A percentile compares a stretch with the other conserved stretches of the same genome.
These are phyloP conservation scores for Pseudopleuronectes americanus DNA, from an alignment of 2,797 vertebrate genomes.

Conservation along the genomic window DNA sequence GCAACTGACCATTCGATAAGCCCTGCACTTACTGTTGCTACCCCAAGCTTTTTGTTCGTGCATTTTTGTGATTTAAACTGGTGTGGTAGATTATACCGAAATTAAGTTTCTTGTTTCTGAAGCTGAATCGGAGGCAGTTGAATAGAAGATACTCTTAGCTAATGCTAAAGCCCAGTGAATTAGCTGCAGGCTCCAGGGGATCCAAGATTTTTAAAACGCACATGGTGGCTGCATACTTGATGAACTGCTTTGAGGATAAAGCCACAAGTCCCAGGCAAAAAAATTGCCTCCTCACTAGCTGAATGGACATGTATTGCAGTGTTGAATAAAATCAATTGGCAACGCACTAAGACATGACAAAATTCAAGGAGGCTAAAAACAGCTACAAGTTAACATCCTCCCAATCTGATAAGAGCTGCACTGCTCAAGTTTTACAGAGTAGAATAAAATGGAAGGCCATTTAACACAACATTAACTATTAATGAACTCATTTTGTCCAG, in stretches of 20 bases:
- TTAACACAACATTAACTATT: constrained; percentile 73
- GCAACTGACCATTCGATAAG: neutral
- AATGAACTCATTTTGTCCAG: constrained; percentile 61
- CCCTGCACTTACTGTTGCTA: neutral
- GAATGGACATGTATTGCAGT: too few relatives aligned
- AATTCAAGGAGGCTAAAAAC: neutral
- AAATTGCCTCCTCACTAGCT: too few relatives aligned
- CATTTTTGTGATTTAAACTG: too few relatives aligned
- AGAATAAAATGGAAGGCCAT: constrained; percentile 58
- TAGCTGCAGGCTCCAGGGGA: too few relatives aligned
- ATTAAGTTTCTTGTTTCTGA: too few relatives aligned
- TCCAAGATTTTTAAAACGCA: too few relatives aligned
- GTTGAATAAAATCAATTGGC: too few relatives aligned
- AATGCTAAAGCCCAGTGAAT: neutral
- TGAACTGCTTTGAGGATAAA: neutral
- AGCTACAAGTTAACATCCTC: neutral
- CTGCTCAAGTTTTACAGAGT: constrained; percentile 17
- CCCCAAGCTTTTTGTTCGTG: too few relatives aligned
- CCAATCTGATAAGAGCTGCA: neutral
- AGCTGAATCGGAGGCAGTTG: too few relatives aligned
- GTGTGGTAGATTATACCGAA: too few relatives aligned
- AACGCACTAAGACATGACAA: neutral
- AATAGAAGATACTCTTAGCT: neutral
- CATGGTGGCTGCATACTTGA: neutral
- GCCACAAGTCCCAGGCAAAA: neutral